phyloP scores from a whole-genome alignment of 30 jellyfish, hydroid and myxozoan genomes.

The Turritopsis rubra region DNA sequence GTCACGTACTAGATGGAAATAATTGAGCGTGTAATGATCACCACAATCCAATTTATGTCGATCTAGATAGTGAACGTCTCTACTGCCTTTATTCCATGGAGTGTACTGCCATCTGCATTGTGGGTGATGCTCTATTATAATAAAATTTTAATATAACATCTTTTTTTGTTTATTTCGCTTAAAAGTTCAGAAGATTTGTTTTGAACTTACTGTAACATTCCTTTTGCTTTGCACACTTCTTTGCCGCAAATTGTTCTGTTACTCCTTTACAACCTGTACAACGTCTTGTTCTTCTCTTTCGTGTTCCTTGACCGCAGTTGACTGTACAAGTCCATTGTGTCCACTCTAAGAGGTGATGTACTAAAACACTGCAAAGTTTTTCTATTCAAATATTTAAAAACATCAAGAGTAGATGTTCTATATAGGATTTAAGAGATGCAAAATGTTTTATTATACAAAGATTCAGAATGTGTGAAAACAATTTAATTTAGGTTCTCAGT shows the following conservation, averaged over 20 bases:
- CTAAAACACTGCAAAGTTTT: too few species aligned
- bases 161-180: neutral
- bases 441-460: too few species aligned
- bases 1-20: neutral
- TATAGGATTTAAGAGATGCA: too few species aligned
- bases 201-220: neutral
- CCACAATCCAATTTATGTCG: neutral
- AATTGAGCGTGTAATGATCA: neutral
- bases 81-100: neutral
- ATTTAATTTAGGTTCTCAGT: too few species aligned
- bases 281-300: neutral
- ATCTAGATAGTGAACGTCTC: neutral
- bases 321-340: neutral
- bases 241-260: neutral
- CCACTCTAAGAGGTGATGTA: neutral
- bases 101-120: neutral
- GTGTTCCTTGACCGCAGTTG: neutral
- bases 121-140: neutral
- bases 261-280: neutral
- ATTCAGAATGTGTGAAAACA: too few species aligned
- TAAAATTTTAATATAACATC: neutral
- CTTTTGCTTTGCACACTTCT: neutral
- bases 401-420: too few species aligned
- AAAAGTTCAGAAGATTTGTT: neutral
- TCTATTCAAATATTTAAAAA: too few species aligned